Evolutionary conservation across 1,140 invertebrate genomes (phyloP).

Genomic region (Stenopsyche tienmushanensis): DNA sequence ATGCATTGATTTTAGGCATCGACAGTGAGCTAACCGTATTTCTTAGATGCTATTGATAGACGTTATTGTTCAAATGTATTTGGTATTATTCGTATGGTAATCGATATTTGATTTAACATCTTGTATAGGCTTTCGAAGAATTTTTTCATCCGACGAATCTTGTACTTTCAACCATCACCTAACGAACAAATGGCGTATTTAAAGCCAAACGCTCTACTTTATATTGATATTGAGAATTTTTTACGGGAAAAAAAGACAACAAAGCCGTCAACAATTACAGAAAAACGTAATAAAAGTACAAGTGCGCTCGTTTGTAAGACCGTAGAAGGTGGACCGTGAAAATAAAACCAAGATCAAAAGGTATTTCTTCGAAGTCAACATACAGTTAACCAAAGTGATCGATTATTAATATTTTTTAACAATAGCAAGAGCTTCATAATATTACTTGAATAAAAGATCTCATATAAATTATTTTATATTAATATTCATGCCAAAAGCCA

Average conservation of each 20-base stretch:
- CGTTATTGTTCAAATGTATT: no score
- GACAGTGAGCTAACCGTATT: no score
- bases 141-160: no score
- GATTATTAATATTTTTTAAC: neutral
- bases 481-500: no score
- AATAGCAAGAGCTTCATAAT: neutral
- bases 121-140: no score
- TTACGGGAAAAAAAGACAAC: neutral
- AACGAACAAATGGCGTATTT: no score
- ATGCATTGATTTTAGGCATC: no score
- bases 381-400: slow-evolving; percentile 10
- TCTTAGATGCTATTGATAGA: no score
- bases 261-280: slow-evolving; percentile 10
- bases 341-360: slow-evolving; percentile 8
- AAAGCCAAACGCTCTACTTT: neutral
- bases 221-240: neutral
- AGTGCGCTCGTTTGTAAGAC: slow-evolving; percentile 17
- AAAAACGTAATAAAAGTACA: slow-evolving; percentile 23
- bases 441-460: neutral
- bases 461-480: no score
- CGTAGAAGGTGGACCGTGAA: slow-evolving; percentile 15
- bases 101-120: no score
- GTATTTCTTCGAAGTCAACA: neutral
- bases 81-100: no score
- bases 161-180: neutral